Percentiles rank a stretch among this genome's conserved stretches.
These are phyloP conservation scores for Amniataba percoides DNA, from an alignment of 2,797 vertebrate genomes.

Conservation along the genomic window DNA sequence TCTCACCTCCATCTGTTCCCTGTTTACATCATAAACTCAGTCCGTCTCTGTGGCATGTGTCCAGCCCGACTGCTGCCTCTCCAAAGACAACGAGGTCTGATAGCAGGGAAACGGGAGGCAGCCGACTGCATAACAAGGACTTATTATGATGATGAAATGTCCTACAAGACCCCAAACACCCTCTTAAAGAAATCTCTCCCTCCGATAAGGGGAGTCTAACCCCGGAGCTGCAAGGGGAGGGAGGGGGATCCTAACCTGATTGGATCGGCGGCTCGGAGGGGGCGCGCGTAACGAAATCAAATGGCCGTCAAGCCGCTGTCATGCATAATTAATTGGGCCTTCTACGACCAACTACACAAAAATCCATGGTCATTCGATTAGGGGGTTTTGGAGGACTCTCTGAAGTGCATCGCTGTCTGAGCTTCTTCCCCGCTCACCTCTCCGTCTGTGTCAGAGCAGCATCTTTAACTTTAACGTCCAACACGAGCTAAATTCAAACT, in stretches of 20 bases:
- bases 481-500: neutral
- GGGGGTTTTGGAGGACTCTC: slow-evolving; percentile 89
- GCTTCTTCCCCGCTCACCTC: slow-evolving; percentile 75
- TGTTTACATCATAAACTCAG: slow-evolving; percentile 51
- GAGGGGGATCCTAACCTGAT: slow-evolving; percentile 89
- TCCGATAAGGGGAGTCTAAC: slow-evolving; percentile 88
- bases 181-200: slow-evolving; percentile 80
- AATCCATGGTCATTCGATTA: slow-evolving; percentile 99
- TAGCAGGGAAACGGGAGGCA: slow-evolving; percentile 68
- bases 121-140: slow-evolving; percentile 77
- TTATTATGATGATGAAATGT: slow-evolving; percentile 85
- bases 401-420: slow-evolving; percentile 88
- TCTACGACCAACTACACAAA: slow-evolving; percentile 90
- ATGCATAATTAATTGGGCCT: slow-evolving; percentile 99
- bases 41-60: slow-evolving; percentile 73
- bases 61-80: slow-evolving; percentile 66
- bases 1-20: slow-evolving; percentile 38
- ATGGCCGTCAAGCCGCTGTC: slow-evolving; percentile 92
- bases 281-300: slow-evolving; percentile 92
- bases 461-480: slow-evolving; percentile 2
- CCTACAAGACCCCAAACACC: slow-evolving; percentile 81
- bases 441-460: slow-evolving; percentile 60
- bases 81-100: slow-evolving; percentile 75
- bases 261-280: slow-evolving; percentile 89
- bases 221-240: slow-evolving; percentile 50